A percentile compares a stretch with the other conserved stretches of the same genome.
These are phyloP conservation scores for Megaceryle maxima DNA, from an alignment of 2,113 vertebrate genomes.

Conservation along the genomic window DNA sequence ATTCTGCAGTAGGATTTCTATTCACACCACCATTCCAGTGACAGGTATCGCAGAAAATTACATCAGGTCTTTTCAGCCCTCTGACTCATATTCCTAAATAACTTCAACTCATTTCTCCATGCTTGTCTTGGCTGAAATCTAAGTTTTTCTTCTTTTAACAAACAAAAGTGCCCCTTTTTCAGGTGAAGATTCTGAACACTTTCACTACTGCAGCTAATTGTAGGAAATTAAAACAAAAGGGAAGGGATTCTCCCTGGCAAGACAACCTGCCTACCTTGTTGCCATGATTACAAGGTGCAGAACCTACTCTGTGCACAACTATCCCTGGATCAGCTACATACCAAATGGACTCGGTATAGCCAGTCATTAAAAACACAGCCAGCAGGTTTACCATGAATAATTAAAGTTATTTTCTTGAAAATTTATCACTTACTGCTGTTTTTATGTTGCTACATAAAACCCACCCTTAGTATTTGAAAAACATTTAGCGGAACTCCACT, in stretches of 20 bases:
- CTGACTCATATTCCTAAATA: constrained; percentile 48
- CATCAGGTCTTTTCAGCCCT: background rate
- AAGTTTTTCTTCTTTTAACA: background rate
- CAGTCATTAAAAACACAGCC: background rate
- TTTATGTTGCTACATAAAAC: background rate
- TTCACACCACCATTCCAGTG: fast-evolving
- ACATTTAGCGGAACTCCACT: background rate
- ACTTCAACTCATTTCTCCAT: constrained; percentile 32
- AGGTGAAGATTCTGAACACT: background rate
- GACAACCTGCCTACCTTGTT: fast-evolving
- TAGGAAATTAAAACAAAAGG: background rate
- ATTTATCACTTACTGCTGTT: background rate
- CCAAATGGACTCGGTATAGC: fast-evolving
- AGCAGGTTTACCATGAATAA: background rate
- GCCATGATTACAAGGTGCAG: fast-evolving
- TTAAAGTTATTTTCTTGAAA: background rate
- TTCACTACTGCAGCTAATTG: background rate
- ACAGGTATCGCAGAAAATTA: background rate
- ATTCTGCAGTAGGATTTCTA: background rate
- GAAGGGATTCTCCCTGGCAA: background rate
- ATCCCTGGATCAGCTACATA: fast-evolving
- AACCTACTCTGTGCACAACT: background rate
- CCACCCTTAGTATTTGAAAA: background rate
- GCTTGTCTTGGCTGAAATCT: background rate
- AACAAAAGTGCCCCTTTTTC: background rate